These are phyloP conservation scores for Siniperca obscura DNA, from an alignment of 2,797 vertebrate genomes.

Conservation along the genomic window DNA sequence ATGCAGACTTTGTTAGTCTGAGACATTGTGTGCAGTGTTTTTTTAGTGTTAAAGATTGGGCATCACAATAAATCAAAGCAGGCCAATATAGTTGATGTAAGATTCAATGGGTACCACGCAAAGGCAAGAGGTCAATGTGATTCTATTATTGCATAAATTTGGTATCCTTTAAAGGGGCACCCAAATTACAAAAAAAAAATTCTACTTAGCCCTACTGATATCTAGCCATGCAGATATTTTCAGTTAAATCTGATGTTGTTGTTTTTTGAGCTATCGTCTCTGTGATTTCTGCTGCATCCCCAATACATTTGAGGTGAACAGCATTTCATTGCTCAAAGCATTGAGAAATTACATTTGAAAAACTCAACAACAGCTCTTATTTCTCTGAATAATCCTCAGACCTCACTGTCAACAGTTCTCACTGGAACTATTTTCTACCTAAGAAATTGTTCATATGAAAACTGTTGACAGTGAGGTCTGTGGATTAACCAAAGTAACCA, in stretches of 20 bases:
- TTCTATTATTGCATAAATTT: constrained; percentile 7
- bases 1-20: constrained; percentile 65
- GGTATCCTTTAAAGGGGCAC: not conserved
- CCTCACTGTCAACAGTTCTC: constrained; percentile 28
- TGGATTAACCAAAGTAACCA: constrained; percentile 27
- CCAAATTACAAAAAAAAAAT: constrained; percentile 13
- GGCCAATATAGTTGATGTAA: constrained; percentile 8
- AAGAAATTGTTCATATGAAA: constrained; percentile 32
- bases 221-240: constrained; percentile 6
- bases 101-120: not conserved
- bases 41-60: constrained; percentile 32
- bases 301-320: constrained; percentile 11
- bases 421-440: constrained; percentile 28
- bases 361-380: constrained; percentile 22
- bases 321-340: constrained; percentile 23
- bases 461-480: constrained; percentile 37
- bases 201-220: not conserved
- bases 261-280: not conserved
- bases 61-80: constrained; percentile 25
- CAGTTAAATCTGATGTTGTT: not conserved
- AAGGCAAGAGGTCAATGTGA: constrained; percentile 14
- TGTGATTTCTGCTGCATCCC: constrained; percentile 11
- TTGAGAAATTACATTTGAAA: constrained; percentile 22
- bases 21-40: constrained; percentile 47
- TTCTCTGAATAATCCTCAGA: constrained; percentile 38